Evolutionary conservation across 2,113 vertebrate species (phyloP).

Genomic region (Micronycteris hirsuta): DNA sequence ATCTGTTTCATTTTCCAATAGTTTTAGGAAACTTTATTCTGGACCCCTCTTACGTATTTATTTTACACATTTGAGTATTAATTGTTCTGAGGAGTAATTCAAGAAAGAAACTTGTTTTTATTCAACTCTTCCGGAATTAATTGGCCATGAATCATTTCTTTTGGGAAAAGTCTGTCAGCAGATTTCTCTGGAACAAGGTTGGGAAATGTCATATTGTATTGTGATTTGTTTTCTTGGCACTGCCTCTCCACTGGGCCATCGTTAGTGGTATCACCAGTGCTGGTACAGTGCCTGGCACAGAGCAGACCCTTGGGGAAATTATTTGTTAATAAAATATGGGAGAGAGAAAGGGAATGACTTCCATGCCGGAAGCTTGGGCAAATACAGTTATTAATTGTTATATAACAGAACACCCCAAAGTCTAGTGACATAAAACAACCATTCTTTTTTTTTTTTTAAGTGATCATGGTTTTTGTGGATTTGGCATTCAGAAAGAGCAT

Average conservation of each 20-base stretch:
- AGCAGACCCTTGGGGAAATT: conserved; percentile 42
- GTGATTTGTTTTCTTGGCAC: neutral
- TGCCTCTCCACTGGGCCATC: neutral
- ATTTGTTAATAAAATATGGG: conserved; percentile 13
- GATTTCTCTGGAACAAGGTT: conserved; percentile 2
- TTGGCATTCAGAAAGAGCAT: neutral
- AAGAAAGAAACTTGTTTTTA: conserved; percentile 7
- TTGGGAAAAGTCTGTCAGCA: conserved; percentile 18
- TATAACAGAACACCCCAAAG: neutral
- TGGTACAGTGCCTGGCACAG: too few relatives aligned
- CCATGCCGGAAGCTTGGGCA: neutral
- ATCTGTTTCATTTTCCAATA: neutral
- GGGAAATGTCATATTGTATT: conserved; percentile 7
- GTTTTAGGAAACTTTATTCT: conserved; percentile 8
- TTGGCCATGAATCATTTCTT: conserved; percentile 16
- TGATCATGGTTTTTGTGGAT: neutral
- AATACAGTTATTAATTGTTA: neutral
- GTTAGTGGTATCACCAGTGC: neutral
- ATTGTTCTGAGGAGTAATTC: neutral
- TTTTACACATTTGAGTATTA: neutral
- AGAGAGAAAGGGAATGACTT: neutral
- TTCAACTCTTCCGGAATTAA: neutral
- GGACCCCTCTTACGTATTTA: neutral
- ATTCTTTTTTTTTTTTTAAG: neutral
- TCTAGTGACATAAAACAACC: conserved; percentile 6